Conservation (phyloP, 2,797 vertebrate species). For the Notolepis coatsorum region DNA sequence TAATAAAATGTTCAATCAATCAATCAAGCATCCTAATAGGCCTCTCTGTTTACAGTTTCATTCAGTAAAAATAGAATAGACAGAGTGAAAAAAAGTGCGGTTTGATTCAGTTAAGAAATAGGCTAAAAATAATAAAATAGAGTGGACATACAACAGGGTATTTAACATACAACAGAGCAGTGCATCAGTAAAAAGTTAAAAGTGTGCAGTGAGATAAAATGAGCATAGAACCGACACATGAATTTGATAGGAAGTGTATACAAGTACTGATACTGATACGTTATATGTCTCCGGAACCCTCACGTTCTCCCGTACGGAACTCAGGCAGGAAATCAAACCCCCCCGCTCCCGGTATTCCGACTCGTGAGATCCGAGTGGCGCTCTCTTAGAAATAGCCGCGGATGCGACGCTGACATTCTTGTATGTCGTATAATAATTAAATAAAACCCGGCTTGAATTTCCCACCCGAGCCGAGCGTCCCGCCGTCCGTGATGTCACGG, state of each 20-base stretch:
- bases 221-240: neutral
- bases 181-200: neutral
- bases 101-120: no score
- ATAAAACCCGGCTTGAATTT: conserved; percentile 60
- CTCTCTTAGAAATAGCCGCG: conserved; percentile 54
- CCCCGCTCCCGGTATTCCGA: conserved; percentile 33
- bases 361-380: conserved; percentile 59
- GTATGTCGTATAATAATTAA: conserved; percentile 61
- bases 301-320: conserved; percentile 23
- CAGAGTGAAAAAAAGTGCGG: no score
- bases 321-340: conserved; percentile 49
- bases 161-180: neutral
- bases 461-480: conserved; percentile 42
- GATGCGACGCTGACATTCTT: conserved; percentile 45
- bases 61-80: no score
- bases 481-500: conserved; percentile 68
- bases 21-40: no score
- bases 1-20: no score
- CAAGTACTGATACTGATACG: conserved; percentile 1
- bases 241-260: neutral
- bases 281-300: conserved; percentile 21
- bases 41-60: no score
- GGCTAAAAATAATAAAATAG: no score
- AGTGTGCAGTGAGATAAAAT: neutral
- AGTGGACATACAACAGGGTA: no score